phyloP scores from a whole-genome alignment of 2,888 invertebrate genomes.

The Nezara viridula region DNA sequence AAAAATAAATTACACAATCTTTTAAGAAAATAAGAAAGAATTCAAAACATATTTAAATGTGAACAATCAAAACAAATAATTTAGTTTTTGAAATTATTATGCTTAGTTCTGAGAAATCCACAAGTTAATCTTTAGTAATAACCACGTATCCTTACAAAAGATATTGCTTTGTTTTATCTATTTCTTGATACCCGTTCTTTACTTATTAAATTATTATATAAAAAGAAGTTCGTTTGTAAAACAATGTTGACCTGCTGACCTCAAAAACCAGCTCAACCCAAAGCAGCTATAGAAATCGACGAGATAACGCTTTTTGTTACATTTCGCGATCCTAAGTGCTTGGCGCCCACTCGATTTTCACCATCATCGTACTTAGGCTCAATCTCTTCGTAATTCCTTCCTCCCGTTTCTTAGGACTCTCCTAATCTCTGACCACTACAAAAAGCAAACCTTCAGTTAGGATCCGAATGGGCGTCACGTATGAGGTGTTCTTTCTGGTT shows the following conservation, averaged over 20 bases:
- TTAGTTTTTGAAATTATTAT: too few relatives aligned
- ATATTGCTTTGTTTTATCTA: too few relatives aligned
- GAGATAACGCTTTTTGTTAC: neutral
- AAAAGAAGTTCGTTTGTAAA: neutral
- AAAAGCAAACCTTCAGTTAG: neutral
- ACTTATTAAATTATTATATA: too few relatives aligned
- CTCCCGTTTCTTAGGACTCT: neutral
- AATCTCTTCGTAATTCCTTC: neutral
- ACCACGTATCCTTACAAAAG: too few relatives aligned
- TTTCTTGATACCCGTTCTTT: too few relatives aligned
- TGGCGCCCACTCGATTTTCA: neutral
- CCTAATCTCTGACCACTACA: neutral
- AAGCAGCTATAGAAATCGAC: neutral
- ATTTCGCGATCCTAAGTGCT: neutral
- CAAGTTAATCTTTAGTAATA: too few relatives aligned
- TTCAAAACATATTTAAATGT: too few relatives aligned
- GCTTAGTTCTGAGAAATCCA: too few relatives aligned
- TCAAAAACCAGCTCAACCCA: neutral
- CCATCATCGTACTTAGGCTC: neutral
- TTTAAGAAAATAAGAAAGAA: too few relatives aligned
- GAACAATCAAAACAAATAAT: too few relatives aligned
- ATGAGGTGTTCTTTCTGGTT: constrained; percentile 31
- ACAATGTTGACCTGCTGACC: neutral
- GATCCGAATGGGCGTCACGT: constrained; percentile 28
- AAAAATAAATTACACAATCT: too few relatives aligned